Base-by-base conservation (phyloP, 2,888 invertebrate genomes). In the Gasteruption jaculator region DNA sequence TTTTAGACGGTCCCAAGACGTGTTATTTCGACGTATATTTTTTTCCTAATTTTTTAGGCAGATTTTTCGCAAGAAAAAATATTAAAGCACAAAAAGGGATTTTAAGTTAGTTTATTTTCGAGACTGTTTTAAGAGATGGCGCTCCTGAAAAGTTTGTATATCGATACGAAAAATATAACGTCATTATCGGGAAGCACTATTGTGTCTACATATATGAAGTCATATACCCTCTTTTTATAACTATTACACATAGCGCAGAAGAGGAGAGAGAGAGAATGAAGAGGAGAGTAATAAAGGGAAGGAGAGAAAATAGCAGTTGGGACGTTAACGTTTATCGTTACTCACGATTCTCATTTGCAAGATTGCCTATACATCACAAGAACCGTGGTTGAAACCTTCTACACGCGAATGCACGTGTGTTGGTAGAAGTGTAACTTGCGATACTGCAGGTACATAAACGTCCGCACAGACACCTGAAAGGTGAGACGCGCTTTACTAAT, bases 321-420 rank as follows among this genome's bases (percentile, higher is more conserved):
- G 64, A 60, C 61, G 60, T 63, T 66, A 66, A 66, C 63, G 65
- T 54, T 52, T 57, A 49, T 57, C 63, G 65, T 66, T 65, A 66
- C 58, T 66, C 66, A 64, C 64, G 66, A 64, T 65, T 66, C 66
- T 66, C 66, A 66, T 66, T 66, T 66, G 63, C 66, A 65, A 66
- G 65, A 66, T 66, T 66, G 66, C 66, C 66, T 65, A 66, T 66
- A 66, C 59, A 60, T 66, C 65, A 55, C 51, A 57, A 53, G 41
- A 48, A 46, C 45, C 52, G 55, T 55, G n/a, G n/a, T n/a, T n/a
- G n/a, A n/a, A n/a, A n/a, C 46, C 50, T 50, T 52, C 52, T 38
- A 50, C 53, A 56, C 45, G 38, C 39, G 49, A 46, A 46, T 49
- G 48, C 46, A 34, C 41, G 43, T 33, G 31, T 48, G 41, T 38